Conservation (phyloP, 1,140 invertebrate species). For the Gonioctena quinquepunctata region DNA sequence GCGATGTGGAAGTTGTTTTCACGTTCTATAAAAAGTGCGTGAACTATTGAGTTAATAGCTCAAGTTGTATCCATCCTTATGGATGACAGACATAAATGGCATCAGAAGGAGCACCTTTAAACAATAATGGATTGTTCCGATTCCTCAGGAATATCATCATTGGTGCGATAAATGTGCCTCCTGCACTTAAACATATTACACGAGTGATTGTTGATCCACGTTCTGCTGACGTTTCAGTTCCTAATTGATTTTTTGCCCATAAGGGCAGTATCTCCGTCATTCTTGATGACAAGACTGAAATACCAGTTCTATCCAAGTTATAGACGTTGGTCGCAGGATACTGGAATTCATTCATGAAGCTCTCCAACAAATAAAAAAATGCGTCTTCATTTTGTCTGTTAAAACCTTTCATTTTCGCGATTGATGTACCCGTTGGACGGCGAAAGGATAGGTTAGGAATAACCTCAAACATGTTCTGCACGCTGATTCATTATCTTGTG, state of each 20-base stretch:
- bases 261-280: conserved; percentile 39
- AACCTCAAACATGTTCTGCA: conserved; percentile 14
- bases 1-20: conserved; percentile 34
- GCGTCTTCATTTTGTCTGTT: background rate
- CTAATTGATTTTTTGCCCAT: conserved; percentile 21
- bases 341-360: background rate
- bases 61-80: no score
- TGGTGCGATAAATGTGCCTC: conserved; percentile 38
- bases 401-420: background rate
- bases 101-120: background rate
- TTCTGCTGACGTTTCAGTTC: background rate
- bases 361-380: conserved; percentile 18
- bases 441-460: conserved; percentile 18
- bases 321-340: conserved; percentile 34
- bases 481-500: conserved; percentile 13
- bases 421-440: conserved; percentile 2
- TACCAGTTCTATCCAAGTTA: conserved; percentile 53
- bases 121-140: conserved; percentile 20
- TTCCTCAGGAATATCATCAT: conserved; percentile 26
- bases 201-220: conserved; percentile 8
- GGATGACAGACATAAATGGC: conserved; percentile 49
- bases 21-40: no score
- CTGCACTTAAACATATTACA: conserved; percentile 15
- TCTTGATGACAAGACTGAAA: conserved; percentile 46
- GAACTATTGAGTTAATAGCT: conserved; percentile 45